Base-by-base conservation (phyloP, 2,888 invertebrate genomes). In the Diadegma fenestrale region DNA sequence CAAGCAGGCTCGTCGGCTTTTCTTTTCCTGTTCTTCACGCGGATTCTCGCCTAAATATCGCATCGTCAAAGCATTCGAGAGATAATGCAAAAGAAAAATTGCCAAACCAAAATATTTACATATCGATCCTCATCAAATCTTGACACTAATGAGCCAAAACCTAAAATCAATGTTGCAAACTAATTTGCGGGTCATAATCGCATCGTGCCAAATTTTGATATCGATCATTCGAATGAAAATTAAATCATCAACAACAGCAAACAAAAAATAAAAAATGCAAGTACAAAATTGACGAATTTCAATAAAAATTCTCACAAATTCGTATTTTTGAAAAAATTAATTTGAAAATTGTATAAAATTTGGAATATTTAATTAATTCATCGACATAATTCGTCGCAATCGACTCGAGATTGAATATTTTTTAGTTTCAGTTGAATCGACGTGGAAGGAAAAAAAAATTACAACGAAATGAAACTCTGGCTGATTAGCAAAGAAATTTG, bases 1-100 rank as follows among this genome's bases (percentile, higher is more conserved):
- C 98, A 98, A 0, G 96, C 95, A 0, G 95, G 93, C 90, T 96
- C 96, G 89, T 96, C 96, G 8, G 95, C 94, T 92, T 95, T 95
- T 85, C 96, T 94, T 93, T 97, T 97, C 83, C 96, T 95, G 83
- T 96, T 96, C 92, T 97, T 97, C 89, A 95, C 94, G 22, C 94
- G 93, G 73, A 94, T 93, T 82, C 94, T 91, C 41, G 94, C 94
- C 93, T 95, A 88, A 90, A 91, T 80, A 80, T 66, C 69, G 75
- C 66, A 76, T 45, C 22, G 75, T 80, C 75, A 30, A 66, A 80
- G 64, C n/a, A 51, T 19, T 45, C 58, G 30, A 43, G 30, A 43
- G 4, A 58, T 58, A 58, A 58, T 26, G 58, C 58, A 58, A 58
- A 58, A 58, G 58, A 58, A 58, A 58, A 58, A 58, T 58, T 26